A percentile compares a stretch with the other conserved stretches of the same genome.
Conservation (phyloP, 1,140 invertebrate species). For the Charaxes varanes region DNA sequence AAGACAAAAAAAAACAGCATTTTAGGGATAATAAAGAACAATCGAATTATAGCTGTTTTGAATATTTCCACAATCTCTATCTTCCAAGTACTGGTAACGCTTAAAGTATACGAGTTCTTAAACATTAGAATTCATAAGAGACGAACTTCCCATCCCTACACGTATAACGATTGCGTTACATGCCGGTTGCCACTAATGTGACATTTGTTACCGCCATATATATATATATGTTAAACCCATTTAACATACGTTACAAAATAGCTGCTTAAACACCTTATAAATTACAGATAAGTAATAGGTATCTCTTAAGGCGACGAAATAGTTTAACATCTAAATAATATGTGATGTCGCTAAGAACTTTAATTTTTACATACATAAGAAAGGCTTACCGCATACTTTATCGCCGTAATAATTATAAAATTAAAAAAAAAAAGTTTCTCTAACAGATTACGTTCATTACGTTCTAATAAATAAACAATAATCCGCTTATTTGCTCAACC, state of each 20-base stretch:
- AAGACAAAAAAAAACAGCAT: too few relatives aligned
- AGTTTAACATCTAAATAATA: too few relatives aligned
- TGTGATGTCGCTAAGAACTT: too few relatives aligned
- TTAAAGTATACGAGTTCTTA: too few relatives aligned
- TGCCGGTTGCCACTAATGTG: conserved; percentile 8
- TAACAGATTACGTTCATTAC: background rate
- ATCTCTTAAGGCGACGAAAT: background rate
- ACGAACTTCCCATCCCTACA: background rate
- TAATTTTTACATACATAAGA: background rate
- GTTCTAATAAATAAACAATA: conserved; percentile 1
- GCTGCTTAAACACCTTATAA: conserved; percentile 3
- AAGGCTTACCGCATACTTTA: too few relatives aligned
- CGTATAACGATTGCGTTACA: conserved; percentile 10
- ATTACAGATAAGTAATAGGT: conserved; percentile 1
- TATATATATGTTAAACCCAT: conserved; percentile 17
- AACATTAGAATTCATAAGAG: too few relatives aligned
- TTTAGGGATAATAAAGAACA: too few relatives aligned
- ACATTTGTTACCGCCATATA: conserved; percentile 17
- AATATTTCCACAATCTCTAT: too few relatives aligned
- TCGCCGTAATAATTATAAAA: too few relatives aligned
- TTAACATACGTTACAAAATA: conserved; percentile 2
- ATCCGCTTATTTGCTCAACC: background rate
- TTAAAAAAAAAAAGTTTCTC: background rate
- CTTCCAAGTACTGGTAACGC: too few relatives aligned
- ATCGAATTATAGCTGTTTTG: too few relatives aligned